Conservation (phyloP, 2,797 vertebrate species). For the Micrastur ruficollis region DNA sequence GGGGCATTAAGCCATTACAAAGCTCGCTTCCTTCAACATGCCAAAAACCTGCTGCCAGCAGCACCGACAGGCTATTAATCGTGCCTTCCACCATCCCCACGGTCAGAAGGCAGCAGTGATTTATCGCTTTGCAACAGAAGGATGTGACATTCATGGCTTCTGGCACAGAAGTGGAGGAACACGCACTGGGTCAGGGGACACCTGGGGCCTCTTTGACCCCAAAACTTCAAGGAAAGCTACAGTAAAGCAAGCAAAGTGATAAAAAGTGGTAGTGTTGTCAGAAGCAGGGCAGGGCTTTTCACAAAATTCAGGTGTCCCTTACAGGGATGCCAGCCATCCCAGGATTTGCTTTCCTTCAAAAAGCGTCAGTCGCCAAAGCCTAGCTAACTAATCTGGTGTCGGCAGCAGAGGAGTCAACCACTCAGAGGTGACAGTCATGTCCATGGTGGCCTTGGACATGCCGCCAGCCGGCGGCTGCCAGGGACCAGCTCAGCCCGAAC, state of each 20-base stretch:
- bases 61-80: neutral
- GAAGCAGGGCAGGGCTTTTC: neutral
- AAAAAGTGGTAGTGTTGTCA: neutral
- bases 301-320: neutral
- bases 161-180: neutral
- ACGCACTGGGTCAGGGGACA: neutral
- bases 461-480: neutral
- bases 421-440: neutral
- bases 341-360: neutral
- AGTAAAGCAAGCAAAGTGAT: neutral
- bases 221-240: neutral
- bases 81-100: neutral
- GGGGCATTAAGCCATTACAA: neutral
- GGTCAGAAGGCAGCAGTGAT: neutral
- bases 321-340: no score
- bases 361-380: neutral
- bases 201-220: neutral
- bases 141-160: neutral
- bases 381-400: neutral
- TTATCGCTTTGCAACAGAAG: neutral
- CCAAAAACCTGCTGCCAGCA: neutral
- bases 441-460: rapidly evolving
- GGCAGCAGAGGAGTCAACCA: rapidly evolving
- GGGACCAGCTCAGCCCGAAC: neutral
- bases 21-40: neutral